Percentiles rank a stretch among this genome's conserved stretches.
Conservation (phyloP, 2,888 invertebrate species). For the Drosophila parthenogenetica region DNA sequence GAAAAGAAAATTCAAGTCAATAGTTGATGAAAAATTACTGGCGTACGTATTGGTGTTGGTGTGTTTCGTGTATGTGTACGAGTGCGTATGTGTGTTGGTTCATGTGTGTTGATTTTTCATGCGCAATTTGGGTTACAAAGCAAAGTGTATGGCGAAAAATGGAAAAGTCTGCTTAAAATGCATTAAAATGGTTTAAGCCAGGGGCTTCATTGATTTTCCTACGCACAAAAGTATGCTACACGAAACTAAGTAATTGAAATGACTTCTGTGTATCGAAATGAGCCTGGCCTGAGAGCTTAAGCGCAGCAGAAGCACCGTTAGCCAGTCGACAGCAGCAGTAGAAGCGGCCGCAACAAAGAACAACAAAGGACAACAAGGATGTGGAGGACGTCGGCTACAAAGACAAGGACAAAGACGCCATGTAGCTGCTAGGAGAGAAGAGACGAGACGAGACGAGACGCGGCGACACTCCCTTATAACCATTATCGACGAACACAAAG, state of each 20-base stretch:
- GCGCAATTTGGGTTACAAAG: conserved; percentile 79
- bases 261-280: conserved; percentile 34
- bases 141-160: conserved; percentile 47
- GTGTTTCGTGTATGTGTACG: conserved; percentile 22
- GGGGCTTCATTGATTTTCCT: conserved; percentile 75
- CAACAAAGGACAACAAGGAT: conserved; percentile 43
- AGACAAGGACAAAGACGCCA: conserved; percentile 36
- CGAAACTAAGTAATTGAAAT: conserved; percentile 40
- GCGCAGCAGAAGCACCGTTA: conserved; percentile 17
- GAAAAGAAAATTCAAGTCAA: conserved; percentile 28
- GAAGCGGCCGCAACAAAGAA: conserved; percentile 9
- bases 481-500: conserved; percentile 1
- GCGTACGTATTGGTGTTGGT: conserved; percentile 24
- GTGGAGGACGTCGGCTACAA: conserved; percentile 33
- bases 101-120: conserved; percentile 71
- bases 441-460: conserved; percentile 4
- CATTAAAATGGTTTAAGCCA: conserved; percentile 71
- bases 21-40: conserved; percentile 46
- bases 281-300: conserved; percentile 34
- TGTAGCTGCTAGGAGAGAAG: conserved; percentile 47
- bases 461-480: conserved; percentile 18
- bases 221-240: conserved; percentile 72
- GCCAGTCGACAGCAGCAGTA: conserved; percentile 12
- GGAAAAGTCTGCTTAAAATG: conserved; percentile 72
- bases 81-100: conserved; percentile 23